Evolutionary conservation across 2,888 invertebrate species (phyloP), one percentile per base, ranked within the genome.

Genomic region (Eristalis intricaria): DNA sequence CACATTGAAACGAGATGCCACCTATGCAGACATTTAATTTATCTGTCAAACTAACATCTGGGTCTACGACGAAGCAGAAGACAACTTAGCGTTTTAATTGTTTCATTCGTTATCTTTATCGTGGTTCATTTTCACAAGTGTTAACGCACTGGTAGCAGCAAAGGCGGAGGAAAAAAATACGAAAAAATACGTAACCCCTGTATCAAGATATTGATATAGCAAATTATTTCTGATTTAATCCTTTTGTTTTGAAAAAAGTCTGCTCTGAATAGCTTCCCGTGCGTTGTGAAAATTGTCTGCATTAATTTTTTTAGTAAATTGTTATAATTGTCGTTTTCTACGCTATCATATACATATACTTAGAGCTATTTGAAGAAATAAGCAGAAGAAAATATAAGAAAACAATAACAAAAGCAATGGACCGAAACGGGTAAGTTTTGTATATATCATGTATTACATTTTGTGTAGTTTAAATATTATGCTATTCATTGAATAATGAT

Each of bases 381-480:
- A 74, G 83, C 71, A 63, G 78, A 69, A 80, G 38, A 79, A 82
- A 80, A 58, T 50, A 50, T 50, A 50, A 50, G 50, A 60, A 64
- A 68, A 56, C 70, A 58, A 75, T 84, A 74, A 82, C 70, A 80
- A 70, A 65, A 79, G 90, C 80, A 89, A 92, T 92, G 92, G 92
- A 92, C 86, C 92, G 92, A 82, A 91, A 91, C 79, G 92, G 92
- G 92, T 92, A 89, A 91, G 91, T 89, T 40, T 26, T 43, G 65
- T 43, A 43, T 66, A 50, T 15, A 60, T 32, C 5, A 43, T 40
- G 38, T 68, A 1, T n/a, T 5, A 22, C 64, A 50, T 69, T 50
- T 79, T 74, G 26, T 43, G 43, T 43, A 4, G 43, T 4, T 2
- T 15, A 43, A 43, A 43, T 15, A 43, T n/a, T n/a, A n/a, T 5